These are phyloP conservation scores for Euwallacea similis DNA, from an alignment of 1,140 invertebrate genomes.

Conservation along the genomic window DNA sequence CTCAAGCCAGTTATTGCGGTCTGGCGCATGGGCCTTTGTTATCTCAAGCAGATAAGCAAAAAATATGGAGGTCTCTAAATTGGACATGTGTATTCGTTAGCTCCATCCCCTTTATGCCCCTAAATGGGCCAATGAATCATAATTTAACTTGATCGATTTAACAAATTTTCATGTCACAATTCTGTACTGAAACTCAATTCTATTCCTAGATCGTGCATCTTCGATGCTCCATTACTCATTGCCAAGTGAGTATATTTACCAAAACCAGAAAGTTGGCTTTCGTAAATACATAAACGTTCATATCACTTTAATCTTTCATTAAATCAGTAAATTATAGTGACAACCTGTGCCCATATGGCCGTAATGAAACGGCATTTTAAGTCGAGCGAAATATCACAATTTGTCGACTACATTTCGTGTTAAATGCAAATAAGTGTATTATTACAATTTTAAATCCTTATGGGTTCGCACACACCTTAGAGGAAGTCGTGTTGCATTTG, in stretches of 20 bases:
- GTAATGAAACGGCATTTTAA: conserved; percentile 25
- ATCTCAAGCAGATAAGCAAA: conserved; percentile 4
- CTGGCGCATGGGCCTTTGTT: conserved; percentile 3
- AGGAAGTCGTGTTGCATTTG: conserved; percentile 17
- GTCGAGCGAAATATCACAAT: conserved; percentile 22
- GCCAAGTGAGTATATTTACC: conserved; percentile 15
- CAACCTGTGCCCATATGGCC: conserved; percentile 24
- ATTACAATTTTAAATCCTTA: conserved; percentile 33
- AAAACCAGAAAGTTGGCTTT: conserved; percentile 14
- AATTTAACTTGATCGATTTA: no score
- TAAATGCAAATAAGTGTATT: conserved; percentile 34
- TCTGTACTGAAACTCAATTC: no score
- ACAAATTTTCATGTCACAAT: no score
- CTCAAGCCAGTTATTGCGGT: neutral
- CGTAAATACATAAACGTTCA: conserved; percentile 5
- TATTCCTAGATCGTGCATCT: no score
- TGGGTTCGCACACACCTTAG: conserved; percentile 21
- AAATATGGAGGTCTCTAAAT: conserved; percentile 6
- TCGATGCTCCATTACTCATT: conserved; percentile 14
- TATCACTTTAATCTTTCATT: conserved; percentile 29
- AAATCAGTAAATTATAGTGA: conserved; percentile 30
- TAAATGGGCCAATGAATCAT: neutral
- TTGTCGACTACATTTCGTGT: conserved; percentile 29
- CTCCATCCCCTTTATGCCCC: neutral
- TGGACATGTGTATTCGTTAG: conserved; percentile 1